Percentiles rank a stretch among this genome's conserved stretches.
Conservation (phyloP, 2,113 vertebrate genomes). For the Gila orcuttii region DNA sequence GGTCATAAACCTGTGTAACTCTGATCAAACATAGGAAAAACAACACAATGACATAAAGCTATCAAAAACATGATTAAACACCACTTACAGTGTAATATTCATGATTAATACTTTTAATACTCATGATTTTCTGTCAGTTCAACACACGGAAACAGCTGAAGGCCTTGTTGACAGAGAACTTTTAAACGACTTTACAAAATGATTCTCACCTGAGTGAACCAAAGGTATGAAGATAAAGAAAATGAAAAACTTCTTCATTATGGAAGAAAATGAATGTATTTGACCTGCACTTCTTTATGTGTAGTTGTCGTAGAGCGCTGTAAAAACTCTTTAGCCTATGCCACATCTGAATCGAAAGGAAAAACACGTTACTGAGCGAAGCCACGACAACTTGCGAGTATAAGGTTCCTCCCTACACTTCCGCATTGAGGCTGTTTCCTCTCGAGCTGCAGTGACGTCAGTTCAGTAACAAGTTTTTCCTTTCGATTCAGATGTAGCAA, state of each 20-base stretch:
- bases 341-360: no score
- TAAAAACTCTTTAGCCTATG: no score
- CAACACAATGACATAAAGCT: neutral
- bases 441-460: no score
- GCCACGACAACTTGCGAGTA: no score
- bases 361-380: no score
- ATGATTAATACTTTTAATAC: no score
- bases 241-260: neutral
- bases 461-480: neutral
- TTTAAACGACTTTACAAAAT: no score
- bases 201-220: neutral
- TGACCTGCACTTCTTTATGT: no score
- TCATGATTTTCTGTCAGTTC: neutral
- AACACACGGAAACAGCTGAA: neutral
- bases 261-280: no score
- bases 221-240: neutral
- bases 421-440: no score
- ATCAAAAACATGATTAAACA: neutral
- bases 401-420: no score
- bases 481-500: neutral
- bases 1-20: rapidly evolving
- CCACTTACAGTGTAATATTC: neutral
- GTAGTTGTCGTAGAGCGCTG: no score
- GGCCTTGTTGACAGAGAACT: neutral
- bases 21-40: neutral